These are phyloP conservation scores for Actenoides hombroni DNA, from an alignment of 2,113 vertebrate species.

Conservation along the genomic window DNA sequence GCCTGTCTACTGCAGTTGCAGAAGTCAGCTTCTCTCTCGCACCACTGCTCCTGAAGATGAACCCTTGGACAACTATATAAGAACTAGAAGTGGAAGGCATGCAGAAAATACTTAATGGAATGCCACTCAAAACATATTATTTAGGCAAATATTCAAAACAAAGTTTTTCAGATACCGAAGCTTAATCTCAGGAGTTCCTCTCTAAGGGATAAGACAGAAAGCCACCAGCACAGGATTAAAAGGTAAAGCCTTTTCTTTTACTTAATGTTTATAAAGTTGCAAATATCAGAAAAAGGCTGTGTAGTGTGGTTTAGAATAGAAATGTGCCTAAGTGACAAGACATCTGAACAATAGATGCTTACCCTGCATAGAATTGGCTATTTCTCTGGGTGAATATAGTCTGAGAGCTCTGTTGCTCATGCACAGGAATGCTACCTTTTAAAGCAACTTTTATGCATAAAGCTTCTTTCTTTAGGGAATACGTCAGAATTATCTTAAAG, in stretches of 20 bases:
- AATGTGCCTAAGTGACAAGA: background rate
- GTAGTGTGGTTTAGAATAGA: background rate
- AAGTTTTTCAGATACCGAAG: background rate
- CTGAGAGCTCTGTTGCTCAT: background rate
- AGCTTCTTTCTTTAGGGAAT: background rate
- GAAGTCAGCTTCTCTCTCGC: constrained; percentile 49
- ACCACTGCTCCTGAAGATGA: constrained; percentile 12
- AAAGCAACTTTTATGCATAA: background rate
- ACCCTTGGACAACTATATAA: background rate
- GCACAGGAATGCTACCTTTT: background rate
- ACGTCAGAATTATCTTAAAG: background rate
- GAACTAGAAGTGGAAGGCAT: constrained; percentile 15
- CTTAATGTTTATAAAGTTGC: background rate
- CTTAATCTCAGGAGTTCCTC: constrained; percentile 9
- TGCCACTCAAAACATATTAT: background rate
- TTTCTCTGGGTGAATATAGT: background rate
- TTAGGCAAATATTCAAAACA: background rate
- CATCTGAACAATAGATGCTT: background rate
- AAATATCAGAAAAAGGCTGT: background rate
- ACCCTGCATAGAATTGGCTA: background rate
- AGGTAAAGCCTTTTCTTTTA: constrained; percentile 66
- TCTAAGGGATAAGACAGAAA: constrained; percentile 11
- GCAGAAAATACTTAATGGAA: constrained; percentile 34
- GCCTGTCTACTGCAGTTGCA: background rate
- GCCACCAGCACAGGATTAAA: background rate